Evolutionary conservation across 1,140 invertebrate genomes (phyloP).

Genomic region (Drosophila sp.): DNA sequence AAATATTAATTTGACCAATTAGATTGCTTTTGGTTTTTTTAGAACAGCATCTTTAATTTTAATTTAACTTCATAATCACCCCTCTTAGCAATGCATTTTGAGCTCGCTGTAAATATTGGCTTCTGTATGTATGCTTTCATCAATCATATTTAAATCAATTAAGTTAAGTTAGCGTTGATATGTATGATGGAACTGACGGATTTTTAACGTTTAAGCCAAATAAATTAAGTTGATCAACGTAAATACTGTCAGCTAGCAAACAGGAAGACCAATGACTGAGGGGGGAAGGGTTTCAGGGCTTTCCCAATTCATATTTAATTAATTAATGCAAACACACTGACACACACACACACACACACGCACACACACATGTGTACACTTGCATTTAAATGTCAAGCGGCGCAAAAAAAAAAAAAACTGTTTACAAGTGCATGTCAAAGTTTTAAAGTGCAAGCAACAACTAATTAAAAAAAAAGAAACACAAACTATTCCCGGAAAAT

Average conservation of each 20-base stretch:
- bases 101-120: background rate
- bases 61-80: background rate
- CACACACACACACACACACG: slow-evolving; percentile 4
- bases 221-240: slow-evolving; percentile 52
- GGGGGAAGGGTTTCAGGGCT: slow-evolving; percentile 17
- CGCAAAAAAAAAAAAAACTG: slow-evolving; percentile 35
- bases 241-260: slow-evolving; percentile 29
- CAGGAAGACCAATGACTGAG: background rate
- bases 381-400: slow-evolving; percentile 53
- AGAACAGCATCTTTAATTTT: too few species aligned
- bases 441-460: slow-evolving; percentile 53
- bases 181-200: slow-evolving; percentile 22
- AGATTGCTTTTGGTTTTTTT: background rate
- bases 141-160: slow-evolving; percentile 74
- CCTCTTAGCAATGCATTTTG: slow-evolving; percentile 20
- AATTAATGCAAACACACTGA: slow-evolving; percentile 45
- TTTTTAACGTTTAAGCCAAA: slow-evolving; percentile 43
- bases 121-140: slow-evolving; percentile 26
- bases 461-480: slow-evolving; percentile 52
- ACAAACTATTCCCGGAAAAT: slow-evolving; percentile 1
- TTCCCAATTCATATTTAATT: slow-evolving; percentile 50
- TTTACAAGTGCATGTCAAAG: slow-evolving; percentile 56
- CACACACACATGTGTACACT: slow-evolving; percentile 12
- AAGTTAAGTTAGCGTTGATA: slow-evolving; percentile 42
- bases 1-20: background rate